Evolutionary conservation across 2,113 vertebrate species (phyloP).

Genomic region (Ochotona curzoniae): DNA sequence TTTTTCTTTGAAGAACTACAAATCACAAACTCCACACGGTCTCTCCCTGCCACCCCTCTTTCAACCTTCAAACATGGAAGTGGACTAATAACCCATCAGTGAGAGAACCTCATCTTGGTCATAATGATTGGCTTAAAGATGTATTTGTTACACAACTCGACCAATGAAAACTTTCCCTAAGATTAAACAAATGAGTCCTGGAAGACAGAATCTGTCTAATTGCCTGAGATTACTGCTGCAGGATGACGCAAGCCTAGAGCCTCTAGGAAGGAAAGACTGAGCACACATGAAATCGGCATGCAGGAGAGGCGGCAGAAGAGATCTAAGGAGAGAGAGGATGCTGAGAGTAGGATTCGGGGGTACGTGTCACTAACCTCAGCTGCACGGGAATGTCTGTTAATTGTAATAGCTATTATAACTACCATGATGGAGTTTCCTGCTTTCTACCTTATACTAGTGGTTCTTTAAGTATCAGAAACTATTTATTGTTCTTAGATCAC

Average conservation of each 20-base stretch:
- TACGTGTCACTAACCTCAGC: background rate
- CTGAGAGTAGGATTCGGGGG: background rate
- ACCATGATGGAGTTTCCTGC: background rate
- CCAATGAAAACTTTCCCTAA: background rate
- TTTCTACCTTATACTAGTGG: background rate
- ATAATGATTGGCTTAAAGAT: background rate
- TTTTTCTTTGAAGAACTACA: background rate
- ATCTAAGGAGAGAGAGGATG: background rate
- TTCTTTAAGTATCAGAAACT: background rate
- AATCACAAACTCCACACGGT: background rate
- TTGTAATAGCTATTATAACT: background rate
- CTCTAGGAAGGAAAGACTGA: background rate
- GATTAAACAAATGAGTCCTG: background rate
- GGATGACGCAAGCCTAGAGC: background rate
- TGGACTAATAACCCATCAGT: background rate
- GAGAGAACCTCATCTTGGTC: background rate
- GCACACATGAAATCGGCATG: background rate
- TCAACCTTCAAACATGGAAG: background rate
- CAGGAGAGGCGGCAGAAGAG: background rate
- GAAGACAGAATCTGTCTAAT: background rate
- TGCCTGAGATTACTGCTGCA: background rate
- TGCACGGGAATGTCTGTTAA: conserved; percentile 14
- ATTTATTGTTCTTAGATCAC: background rate
- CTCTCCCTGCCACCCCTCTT: background rate
- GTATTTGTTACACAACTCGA: background rate